Evolutionary conservation across 2,113 vertebrate species (phyloP), one percentile per base, ranked within the genome.

Genomic region (Oryzias javanicus): DNA sequence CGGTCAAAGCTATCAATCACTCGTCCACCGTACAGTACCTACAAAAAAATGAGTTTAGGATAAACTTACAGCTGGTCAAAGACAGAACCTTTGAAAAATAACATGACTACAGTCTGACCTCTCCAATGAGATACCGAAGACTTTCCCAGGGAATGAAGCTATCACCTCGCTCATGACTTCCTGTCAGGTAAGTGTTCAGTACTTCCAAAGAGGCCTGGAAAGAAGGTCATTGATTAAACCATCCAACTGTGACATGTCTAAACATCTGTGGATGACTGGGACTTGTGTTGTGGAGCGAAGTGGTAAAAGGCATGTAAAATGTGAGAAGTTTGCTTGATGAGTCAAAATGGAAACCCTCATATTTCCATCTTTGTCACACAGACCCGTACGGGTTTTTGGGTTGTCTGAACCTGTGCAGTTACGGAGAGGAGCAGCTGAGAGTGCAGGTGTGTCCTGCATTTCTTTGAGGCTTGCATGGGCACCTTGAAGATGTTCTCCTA

Each of bases 11-110:
- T 96, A 57, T 99, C 97, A 0, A 95, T 96, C 22, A 89, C 93
- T 0, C 96, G 89, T 0, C 97, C 97, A 0, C 97, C 97, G 0
- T 99, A 99, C 96, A 98, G 98, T 79, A 98, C 97, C 97, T 99
- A 51, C 54, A 42, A 35, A 55, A 74, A 42, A 68, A 14, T 18
- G 5, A 19, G 55, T 16, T 41, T 2, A 46, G 3, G 12, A 0
- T 1, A 15, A 60, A 45, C 6, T 44, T 46, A 22, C 25, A 58
- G 74, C 27, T 19, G 19, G 27, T 35, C 29, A 51, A 18, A 61
- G 15, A 35, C 16, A 45, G 15, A 15, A 54, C n/a, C 18, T 19
- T 1, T 35, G 3, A 49, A 14, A 60, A 47, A 0, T 1, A 1
- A 18, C 42, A 46, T 24, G 0, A 24, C 24, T 53, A 65, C 7